phyloP scores from a whole-genome alignment of 2,888 invertebrate species.

The Drosophila eohydei region DNA sequence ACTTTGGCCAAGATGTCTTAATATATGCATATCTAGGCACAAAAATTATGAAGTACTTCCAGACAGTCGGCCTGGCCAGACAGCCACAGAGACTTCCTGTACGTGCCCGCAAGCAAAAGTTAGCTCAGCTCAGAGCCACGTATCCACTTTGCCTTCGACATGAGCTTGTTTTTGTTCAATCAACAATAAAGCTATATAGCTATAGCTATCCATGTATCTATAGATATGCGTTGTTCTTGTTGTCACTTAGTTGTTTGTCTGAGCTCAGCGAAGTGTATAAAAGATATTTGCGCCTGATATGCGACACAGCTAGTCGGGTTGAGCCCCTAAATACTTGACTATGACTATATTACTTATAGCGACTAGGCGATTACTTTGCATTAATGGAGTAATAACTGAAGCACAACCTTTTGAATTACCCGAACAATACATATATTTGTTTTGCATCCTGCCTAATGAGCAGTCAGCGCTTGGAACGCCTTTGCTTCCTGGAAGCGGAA shows the following conservation, averaged over 20 bases:
- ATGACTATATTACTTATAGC: conserved; percentile 58
- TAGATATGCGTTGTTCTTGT: conserved; percentile 31
- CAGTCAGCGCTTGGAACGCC: conserved; percentile 22
- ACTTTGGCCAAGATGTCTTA: conserved; percentile 47
- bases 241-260: conserved; percentile 63
- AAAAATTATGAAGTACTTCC: conserved; percentile 66
- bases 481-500: conserved; percentile 64
- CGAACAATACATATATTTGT: conserved; percentile 28
- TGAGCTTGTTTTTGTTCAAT: conserved; percentile 74
- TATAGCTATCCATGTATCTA: conserved; percentile 28
- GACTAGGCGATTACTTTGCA: conserved; percentile 45
- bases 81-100: conserved; percentile 33
- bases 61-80: conserved; percentile 9
- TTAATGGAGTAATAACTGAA: conserved; percentile 67
- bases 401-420: conserved; percentile 29
- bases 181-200: conserved; percentile 68
- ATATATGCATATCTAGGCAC: conserved; percentile 50
- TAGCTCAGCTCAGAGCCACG: conserved; percentile 48
- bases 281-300: conserved; percentile 72
- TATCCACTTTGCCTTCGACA: conserved; percentile 51
- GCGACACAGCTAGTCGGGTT: conserved; percentile 44
- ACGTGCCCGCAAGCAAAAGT: conserved; percentile 36
- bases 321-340: conserved; percentile 27
- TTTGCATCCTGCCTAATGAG: conserved; percentile 67
- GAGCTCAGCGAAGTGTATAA: conserved; percentile 73